Conservation (phyloP, 2,888 invertebrate species). For the Lepidocyrtinus sp. region DNA sequence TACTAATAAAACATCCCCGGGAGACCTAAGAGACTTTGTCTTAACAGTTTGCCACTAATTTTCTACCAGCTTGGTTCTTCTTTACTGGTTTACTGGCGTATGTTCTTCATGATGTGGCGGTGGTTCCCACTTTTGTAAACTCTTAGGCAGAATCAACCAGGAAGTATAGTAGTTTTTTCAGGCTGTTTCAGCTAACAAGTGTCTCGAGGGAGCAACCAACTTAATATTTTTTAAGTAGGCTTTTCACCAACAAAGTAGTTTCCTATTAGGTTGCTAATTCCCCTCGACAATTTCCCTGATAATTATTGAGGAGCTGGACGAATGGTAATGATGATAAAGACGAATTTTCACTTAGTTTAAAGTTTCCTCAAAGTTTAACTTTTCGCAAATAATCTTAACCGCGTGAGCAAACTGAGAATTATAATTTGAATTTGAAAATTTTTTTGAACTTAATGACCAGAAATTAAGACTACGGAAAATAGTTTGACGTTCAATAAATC, state of each 20-base stretch:
- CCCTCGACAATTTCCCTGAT: constrained; percentile 45
- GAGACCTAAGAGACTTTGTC: constrained; percentile 55
- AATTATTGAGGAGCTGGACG: constrained; percentile 34
- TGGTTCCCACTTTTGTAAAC: neutral
- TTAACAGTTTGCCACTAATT: constrained; percentile 60
- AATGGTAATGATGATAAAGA: constrained; percentile 22
- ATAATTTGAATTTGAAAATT: neutral
- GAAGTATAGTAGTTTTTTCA: constrained; percentile 39
- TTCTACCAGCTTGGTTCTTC: constrained; percentile 46
- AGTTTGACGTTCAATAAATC: constrained; percentile 44
- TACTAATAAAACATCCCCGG: constrained; percentile 56
- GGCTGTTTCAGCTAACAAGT: constrained; percentile 57
- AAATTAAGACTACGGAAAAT: constrained; percentile 36
- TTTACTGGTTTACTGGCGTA: constrained; percentile 15
- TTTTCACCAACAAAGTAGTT: constrained; percentile 37
- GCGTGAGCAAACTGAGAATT: constrained; percentile 6
- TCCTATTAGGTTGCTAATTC: constrained; percentile 33
- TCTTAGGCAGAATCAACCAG: no score
- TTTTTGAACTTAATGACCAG: constrained; percentile 35
- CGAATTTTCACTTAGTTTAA: constrained; percentile 36
- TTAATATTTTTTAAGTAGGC: constrained; percentile 55
- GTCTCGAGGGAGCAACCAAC: constrained; percentile 58
- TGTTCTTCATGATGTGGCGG: constrained; percentile 23
- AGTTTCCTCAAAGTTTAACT: neutral
- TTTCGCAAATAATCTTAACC: neutral